Evolutionary conservation across 2,888 invertebrate species (phyloP).

Genomic region (Cartodere bifasciata): DNA sequence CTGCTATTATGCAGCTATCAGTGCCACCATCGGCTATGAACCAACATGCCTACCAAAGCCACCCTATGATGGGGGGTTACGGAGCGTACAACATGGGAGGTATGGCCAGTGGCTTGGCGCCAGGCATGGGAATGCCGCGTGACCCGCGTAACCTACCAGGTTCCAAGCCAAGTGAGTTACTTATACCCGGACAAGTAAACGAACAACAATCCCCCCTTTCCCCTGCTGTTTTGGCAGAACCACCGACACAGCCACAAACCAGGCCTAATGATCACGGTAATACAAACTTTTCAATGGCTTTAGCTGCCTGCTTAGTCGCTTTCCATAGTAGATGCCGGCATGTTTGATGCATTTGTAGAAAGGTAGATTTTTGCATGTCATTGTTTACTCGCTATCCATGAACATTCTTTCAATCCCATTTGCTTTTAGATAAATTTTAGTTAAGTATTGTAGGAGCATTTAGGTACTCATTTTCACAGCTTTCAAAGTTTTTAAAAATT

Average conservation of each 20-base stretch:
- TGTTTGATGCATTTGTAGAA: too few species aligned
- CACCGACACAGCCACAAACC: conserved; percentile 21
- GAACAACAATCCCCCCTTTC: conserved; percentile 31
- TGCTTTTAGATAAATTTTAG: too few species aligned
- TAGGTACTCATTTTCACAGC: too few species aligned
- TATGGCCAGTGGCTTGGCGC: conserved; percentile 33
- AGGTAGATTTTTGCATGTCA: too few species aligned
- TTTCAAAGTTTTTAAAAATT: too few species aligned
- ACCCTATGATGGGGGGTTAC: conserved; percentile 55
- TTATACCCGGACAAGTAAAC: conserved; percentile 26
- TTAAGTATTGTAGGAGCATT: too few species aligned
- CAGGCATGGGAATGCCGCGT: conserved; percentile 37
- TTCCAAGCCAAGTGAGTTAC: conserved; percentile 53
- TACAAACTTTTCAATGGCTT: conserved; percentile 12
- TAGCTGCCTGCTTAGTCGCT: conserved; percentile 4
- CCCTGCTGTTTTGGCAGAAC: conserved; percentile 36
- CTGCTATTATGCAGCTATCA: conserved; percentile 91
- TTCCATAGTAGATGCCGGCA: neutral
- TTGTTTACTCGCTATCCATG: too few species aligned
- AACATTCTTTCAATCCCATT: too few species aligned
- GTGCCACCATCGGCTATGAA: conserved; percentile 58
- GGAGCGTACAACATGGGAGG: conserved; percentile 35
- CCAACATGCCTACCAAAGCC: conserved; percentile 48
- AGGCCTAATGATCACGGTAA: conserved; percentile 36
- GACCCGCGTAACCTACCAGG: conserved; percentile 26